Conservation (phyloP, 2,888 invertebrate genomes). For the Habrosyne pyritoides region DNA sequence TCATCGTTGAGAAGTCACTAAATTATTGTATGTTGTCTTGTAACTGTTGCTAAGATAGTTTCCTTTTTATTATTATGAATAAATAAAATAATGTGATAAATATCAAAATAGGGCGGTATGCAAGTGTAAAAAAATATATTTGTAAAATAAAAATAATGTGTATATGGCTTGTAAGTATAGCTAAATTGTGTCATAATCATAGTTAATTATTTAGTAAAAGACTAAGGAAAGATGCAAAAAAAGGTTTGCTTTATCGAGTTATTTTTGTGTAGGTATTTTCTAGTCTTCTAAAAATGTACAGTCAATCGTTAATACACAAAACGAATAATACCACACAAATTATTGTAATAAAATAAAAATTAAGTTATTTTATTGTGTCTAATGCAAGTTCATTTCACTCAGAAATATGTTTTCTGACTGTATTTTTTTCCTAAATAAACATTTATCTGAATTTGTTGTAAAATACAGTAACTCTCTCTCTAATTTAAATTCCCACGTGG, state of each 20-base stretch:
- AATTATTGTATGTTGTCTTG: constrained; percentile 70
- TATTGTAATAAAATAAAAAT: not conserved
- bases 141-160: constrained; percentile 43
- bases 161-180: constrained; percentile 64
- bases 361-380: not conserved
- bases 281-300: constrained; percentile 51
- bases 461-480: too few relatives aligned
- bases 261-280: constrained; percentile 45
- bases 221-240: constrained; percentile 11
- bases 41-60: constrained; percentile 56
- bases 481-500: too few relatives aligned
- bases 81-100: constrained; percentile 72
- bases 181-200: constrained; percentile 59
- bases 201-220: constrained; percentile 12
- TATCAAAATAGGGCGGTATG: constrained; percentile 58
- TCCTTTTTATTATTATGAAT: constrained; percentile 44
- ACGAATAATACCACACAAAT: constrained; percentile 28
- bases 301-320: constrained; percentile 19
- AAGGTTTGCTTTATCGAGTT: constrained; percentile 18
- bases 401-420: too few relatives aligned
- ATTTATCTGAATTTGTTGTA: too few relatives aligned
- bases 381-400: constrained; percentile 3
- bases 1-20: constrained; percentile 71
- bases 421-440: too few relatives aligned
- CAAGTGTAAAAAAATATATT: constrained; percentile 50